Conservation (phyloP, 2,113 vertebrate genomes). For the Rhynchopsitta pachyrhyncha region DNA sequence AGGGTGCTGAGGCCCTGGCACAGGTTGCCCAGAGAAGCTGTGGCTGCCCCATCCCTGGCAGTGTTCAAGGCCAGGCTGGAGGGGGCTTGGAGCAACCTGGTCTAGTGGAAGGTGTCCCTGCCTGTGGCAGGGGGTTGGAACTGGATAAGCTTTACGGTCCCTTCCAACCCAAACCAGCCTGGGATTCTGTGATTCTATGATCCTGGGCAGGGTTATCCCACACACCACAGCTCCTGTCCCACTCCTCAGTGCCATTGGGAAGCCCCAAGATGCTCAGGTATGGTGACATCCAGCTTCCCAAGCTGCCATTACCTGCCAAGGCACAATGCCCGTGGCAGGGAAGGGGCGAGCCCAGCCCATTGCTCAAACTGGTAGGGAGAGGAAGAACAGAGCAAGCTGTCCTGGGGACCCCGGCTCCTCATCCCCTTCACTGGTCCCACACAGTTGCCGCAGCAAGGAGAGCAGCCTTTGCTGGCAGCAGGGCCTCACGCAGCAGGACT, state of each 20-base stretch:
- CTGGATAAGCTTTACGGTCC: neutral
- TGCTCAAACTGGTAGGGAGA: neutral
- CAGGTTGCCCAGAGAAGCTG: neutral
- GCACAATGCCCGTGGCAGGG: fast-evolving
- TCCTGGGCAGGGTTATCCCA: fast-evolving
- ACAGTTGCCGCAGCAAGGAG: neutral
- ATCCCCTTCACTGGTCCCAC: neutral
- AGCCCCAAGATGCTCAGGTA: neutral
- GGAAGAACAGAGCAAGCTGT: neutral
- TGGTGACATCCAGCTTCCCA: neutral
- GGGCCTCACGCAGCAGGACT: neutral
- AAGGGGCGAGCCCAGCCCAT: fast-evolving
- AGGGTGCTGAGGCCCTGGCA: neutral
- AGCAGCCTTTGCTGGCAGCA: neutral
- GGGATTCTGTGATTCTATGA: neutral
- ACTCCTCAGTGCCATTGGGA: fast-evolving
- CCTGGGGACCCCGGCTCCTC: neutral
- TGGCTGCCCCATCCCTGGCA: neutral
- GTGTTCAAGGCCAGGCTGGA: neutral
- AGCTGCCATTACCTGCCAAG: neutral
- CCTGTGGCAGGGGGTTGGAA: neutral
- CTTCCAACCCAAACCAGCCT: neutral
- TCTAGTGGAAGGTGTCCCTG: neutral
- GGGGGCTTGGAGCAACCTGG: neutral
- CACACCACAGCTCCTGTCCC: neutral